phyloP scores from a whole-genome alignment of 2,888 invertebrate genomes.

The Gastracanthus pulcherrimus region DNA sequence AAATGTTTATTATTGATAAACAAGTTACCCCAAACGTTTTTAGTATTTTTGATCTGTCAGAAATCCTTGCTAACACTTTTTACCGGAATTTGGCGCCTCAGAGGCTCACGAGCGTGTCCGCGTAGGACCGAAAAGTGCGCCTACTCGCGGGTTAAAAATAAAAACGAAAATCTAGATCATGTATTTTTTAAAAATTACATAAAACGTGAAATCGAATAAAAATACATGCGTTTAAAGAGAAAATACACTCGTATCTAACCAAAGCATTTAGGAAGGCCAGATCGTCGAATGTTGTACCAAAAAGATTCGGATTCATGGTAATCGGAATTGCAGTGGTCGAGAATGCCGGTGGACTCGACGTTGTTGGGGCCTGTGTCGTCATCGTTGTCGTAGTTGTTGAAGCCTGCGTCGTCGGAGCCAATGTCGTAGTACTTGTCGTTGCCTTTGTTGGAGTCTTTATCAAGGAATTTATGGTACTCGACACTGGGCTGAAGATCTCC shows the following conservation, averaged over 20 bases:
- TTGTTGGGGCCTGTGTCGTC: conserved; percentile 21
- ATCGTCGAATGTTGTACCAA: conserved; percentile 78
- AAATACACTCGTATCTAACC: conserved; percentile 74
- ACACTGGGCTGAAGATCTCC: conserved; percentile 69
- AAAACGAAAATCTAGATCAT: no score
- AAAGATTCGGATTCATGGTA: conserved; percentile 65
- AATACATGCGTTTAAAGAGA: not conserved
- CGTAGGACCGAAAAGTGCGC: no score
- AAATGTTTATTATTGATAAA: no score
- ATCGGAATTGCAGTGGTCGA: conserved; percentile 25
- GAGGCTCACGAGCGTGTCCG: no score
- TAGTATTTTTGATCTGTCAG: no score
- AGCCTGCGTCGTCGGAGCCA: conserved; percentile 61
- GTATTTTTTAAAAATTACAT: no score
- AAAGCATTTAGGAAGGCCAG: conserved; percentile 81
- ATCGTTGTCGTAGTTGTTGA: conserved; percentile 55
- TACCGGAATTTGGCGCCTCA: no score
- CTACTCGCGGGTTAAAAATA: no score
- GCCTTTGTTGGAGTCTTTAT: conserved; percentile 61
- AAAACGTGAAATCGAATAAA: no score
- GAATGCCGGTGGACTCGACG: conserved; percentile 30
- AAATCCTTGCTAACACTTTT: no score
- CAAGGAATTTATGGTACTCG: conserved; percentile 62
- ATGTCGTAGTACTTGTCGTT: conserved; percentile 58
- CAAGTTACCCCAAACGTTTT: no score